A percentile compares a stretch with the other conserved stretches of the same genome.
Evolutionary conservation across 2,888 invertebrate genomes (phyloP).

Genomic region (Macaria liturata): DNA sequence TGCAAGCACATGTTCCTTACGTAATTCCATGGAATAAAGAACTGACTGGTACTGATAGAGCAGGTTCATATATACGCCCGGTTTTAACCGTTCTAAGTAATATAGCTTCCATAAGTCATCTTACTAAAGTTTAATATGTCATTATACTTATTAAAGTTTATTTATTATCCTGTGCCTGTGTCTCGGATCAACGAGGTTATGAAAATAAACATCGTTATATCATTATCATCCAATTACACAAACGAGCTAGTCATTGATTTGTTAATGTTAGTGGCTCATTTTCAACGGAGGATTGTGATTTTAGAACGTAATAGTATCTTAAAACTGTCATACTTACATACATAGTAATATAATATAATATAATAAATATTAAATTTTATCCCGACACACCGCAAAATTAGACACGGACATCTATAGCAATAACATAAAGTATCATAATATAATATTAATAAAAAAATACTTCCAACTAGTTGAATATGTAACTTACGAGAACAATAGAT

Average conservation of each 20-base stretch:
- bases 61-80: constrained; percentile 9
- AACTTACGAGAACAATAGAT: constrained; percentile 19
- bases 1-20: constrained; percentile 32
- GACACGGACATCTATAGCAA: too few species aligned
- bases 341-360: too few species aligned
- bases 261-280: too few species aligned
- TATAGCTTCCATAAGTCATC: not conserved
- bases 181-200: constrained; percentile 13
- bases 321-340: not conserved
- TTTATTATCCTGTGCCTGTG: constrained; percentile 7
- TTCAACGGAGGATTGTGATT: too few species aligned
- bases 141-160: constrained; percentile 7
- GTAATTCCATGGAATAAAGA: constrained; percentile 24
- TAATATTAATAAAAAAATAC: too few species aligned
- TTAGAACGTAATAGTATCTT: too few species aligned
- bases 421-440: too few species aligned
- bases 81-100: not conserved
- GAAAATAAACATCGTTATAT: too few species aligned
- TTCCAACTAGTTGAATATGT: constrained; percentile 12
- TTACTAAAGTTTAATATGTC: constrained; percentile 4
- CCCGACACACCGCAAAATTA: too few species aligned
- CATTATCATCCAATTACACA: constrained; percentile 10
- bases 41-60: constrained; percentile 16
- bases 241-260: not conserved
- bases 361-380: too few species aligned